Base-by-base conservation (phyloP, 2,797 vertebrate genomes). In the Erethizon dorsatum region DNA sequence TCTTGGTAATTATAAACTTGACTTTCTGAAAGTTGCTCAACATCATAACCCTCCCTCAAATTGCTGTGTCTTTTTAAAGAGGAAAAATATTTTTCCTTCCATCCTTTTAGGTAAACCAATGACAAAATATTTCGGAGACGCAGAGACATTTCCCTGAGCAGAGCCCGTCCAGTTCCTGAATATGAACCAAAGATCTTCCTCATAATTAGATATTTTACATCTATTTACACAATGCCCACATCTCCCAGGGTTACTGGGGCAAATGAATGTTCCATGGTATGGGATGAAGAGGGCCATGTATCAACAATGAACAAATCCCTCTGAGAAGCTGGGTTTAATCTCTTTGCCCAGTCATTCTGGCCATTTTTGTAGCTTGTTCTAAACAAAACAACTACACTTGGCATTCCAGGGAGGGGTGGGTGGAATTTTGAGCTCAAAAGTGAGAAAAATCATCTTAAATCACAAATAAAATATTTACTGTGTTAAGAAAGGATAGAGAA, bases 1-100 rank as follows among this genome's bases (percentile, higher is more conserved):
- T 88, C 86, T 90, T 92, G 57, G 15, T 67, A 65, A 71, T 79
- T 85, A 85, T 83, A 83, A 95, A 85, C 52, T 57, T 77, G 41
- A 80, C 71, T 84, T 88, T 45, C 45, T 82, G 5, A 69, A 91
- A 54, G 26, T 15, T 67, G 15, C 79, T 63, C 11, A 50, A 31
- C 20, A 26, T 9, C 0, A 0, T 77, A 78, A 54, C 3, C 11
- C 5, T 52, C 67, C 57, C 26, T 61, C 57, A 69, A 69, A 54
- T 79, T 57, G 45, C 10, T 24, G 6, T 11, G 8, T 56, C 71
- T 95, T 88, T 88, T 59, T 56, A 88, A 56, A 88, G 10, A 92
- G 22, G 20, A 88, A 96, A 83, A 28, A 17, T 22, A 41, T 0
- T 61, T 71, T 67, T 75, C 33, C 22, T 78, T 82, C 28, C 15